Evolutionary conservation across 2,888 invertebrate genomes (phyloP).

Genomic region (Zygaena filipendulae): DNA sequence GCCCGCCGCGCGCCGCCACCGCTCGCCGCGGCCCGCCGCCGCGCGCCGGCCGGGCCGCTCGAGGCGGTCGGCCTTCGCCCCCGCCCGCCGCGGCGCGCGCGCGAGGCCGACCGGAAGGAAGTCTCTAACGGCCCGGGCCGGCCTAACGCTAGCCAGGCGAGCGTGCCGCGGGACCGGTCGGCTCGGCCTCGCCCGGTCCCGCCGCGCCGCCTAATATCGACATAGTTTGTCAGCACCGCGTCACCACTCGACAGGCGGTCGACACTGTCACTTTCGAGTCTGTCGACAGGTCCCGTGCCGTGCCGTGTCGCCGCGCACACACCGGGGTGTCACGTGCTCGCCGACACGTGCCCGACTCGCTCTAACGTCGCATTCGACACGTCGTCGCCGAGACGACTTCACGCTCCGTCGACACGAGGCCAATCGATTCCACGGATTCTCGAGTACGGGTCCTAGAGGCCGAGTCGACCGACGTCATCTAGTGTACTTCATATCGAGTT

Average conservation of each 20-base stretch:
- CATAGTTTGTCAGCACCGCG: constrained; percentile 5
- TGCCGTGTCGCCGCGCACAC: constrained; percentile 9
- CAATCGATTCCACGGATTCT: too few relatives aligned
- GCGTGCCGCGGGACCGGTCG: neutral
- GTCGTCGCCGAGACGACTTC: too few relatives aligned
- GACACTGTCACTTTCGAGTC: neutral
- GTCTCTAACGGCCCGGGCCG: constrained; percentile 1
- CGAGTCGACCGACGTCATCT: too few relatives aligned
- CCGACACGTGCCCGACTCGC: too few relatives aligned
- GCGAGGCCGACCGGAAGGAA: constrained; percentile 15
- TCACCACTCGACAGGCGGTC: constrained; percentile 1
- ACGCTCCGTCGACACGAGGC: too few relatives aligned
- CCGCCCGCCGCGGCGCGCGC: constrained; percentile 11
- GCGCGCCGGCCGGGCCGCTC: constrained; percentile 3
- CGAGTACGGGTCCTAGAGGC: too few relatives aligned
- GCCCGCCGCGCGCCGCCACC: constrained; percentile 8
- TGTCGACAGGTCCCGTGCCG: neutral
- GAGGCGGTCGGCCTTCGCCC: constrained; percentile 3
- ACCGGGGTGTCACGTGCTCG: too few relatives aligned
- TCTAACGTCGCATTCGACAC: too few relatives aligned
- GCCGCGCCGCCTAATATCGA: constrained; percentile 5
- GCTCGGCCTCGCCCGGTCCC: constrained; percentile 6
- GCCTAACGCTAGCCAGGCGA: neutral
- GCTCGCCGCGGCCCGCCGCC: too few relatives aligned
- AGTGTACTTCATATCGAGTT: too few relatives aligned